These are phyloP conservation scores for Sesia apiformis DNA, from an alignment of 2,888 invertebrate species.

Conservation along the genomic window DNA sequence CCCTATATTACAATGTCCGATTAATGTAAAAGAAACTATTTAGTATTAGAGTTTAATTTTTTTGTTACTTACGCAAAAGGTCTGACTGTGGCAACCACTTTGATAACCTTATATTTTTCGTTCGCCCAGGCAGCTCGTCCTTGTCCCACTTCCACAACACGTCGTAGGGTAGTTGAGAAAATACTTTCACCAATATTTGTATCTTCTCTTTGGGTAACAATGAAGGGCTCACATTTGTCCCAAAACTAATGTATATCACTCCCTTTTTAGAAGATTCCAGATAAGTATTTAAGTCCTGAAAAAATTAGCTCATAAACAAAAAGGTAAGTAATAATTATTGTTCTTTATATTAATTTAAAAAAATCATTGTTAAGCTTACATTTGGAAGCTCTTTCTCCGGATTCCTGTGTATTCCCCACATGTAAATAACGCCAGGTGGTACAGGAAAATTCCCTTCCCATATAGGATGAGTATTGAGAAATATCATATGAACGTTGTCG, in stretches of 20 bases:
- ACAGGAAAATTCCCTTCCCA: constrained; percentile 38
- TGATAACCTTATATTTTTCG: constrained; percentile 24
- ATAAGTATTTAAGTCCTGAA: constrained; percentile 17
- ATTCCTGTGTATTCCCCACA: constrained; percentile 46
- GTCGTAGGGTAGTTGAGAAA: constrained; percentile 25
- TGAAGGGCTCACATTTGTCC: constrained; percentile 19
- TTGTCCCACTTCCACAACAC: constrained; percentile 32
- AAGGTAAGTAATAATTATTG: too few relatives aligned
- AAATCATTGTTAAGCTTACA: constrained; percentile 17
- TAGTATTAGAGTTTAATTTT: too few relatives aligned
- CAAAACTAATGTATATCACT: constrained; percentile 28
- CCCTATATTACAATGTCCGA: not conserved
- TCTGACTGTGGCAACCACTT: constrained; percentile 36
- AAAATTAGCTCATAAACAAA: too few relatives aligned
- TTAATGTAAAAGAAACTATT: too few relatives aligned
- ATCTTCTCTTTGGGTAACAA: constrained; percentile 15
- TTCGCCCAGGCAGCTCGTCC: constrained; percentile 15
- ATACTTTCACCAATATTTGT: constrained; percentile 17
- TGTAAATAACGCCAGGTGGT: constrained; percentile 36
- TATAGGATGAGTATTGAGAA: constrained; percentile 44
- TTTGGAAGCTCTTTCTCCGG: constrained; percentile 34
- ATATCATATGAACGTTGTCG: constrained; percentile 34
- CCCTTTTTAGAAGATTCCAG: constrained; percentile 21
- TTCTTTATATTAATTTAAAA: too few relatives aligned
- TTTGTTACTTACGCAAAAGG: constrained; percentile 17